Conservation (phyloP, 2,113 vertebrate species). For the Alouatta palliata region DNA sequence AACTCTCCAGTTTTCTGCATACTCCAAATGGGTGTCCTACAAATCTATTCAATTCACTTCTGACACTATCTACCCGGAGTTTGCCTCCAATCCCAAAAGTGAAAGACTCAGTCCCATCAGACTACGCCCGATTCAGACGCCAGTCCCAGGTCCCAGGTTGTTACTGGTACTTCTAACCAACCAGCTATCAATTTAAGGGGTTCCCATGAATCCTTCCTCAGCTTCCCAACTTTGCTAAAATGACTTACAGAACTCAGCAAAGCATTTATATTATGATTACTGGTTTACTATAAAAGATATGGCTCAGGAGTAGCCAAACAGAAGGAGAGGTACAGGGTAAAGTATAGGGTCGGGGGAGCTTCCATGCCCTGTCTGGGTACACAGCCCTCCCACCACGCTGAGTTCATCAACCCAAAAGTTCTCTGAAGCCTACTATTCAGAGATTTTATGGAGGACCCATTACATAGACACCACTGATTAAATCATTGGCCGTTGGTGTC, state of each 20-base stretch:
- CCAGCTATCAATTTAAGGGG: neutral
- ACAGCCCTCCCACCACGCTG: neutral
- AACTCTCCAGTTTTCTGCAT: neutral
- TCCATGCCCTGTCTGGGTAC: neutral
- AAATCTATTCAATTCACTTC: neutral
- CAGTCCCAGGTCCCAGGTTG: neutral
- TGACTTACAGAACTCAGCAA: neutral
- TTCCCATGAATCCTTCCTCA: neutral
- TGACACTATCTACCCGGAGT: neutral
- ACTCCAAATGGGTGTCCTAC: neutral
- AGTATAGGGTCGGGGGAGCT: too few species aligned
- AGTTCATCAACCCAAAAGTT: neutral
- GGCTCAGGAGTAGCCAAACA: neutral
- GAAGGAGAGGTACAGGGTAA: neutral
- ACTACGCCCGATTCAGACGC: neutral
- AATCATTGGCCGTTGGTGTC: neutral
- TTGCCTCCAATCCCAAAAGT: neutral
- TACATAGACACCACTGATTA: neutral
- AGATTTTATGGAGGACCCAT: neutral
- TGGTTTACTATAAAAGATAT: neutral
- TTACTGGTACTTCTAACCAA: neutral
- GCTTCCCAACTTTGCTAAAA: neutral
- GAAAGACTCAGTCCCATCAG: neutral
- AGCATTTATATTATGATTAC: neutral
- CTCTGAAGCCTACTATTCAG: neutral